Percentiles rank a stretch among this genome's conserved stretches.
These are phyloP conservation scores for Australoheros facetus DNA, from an alignment of 2,797 vertebrate species.

Conservation along the genomic window DNA sequence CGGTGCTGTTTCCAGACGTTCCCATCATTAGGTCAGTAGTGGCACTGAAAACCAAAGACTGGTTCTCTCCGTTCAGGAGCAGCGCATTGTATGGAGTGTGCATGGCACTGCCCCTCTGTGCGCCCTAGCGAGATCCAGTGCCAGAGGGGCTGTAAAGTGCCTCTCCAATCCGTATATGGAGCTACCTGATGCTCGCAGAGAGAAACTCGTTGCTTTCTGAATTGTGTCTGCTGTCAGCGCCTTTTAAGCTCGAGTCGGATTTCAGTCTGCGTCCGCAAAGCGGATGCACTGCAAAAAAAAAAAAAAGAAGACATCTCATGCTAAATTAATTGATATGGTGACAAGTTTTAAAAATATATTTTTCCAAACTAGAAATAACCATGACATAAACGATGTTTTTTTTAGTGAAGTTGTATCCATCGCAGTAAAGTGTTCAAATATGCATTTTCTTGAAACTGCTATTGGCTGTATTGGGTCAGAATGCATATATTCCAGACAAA, in stretches of 20 bases:
- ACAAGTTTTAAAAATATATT: background rate
- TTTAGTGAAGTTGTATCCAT: background rate
- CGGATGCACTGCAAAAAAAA: slow-evolving; percentile 51
- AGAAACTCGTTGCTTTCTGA: slow-evolving; percentile 30
- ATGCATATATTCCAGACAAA: background rate
- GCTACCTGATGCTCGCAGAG: slow-evolving; percentile 32
- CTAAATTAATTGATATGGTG: background rate
- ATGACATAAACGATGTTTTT: background rate
- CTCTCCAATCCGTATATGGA: slow-evolving; percentile 53
- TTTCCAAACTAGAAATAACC: background rate
- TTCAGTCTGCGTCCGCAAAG: slow-evolving; percentile 60
- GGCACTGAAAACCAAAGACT: slow-evolving; percentile 32
- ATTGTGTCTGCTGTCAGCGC: slow-evolving; percentile 25
- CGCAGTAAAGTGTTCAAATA: background rate
- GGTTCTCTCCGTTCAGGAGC: slow-evolving; percentile 55
- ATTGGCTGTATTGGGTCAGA: background rate
- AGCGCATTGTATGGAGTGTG: slow-evolving; percentile 58
- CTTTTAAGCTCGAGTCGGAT: slow-evolving; percentile 71
- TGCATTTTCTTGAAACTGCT: background rate
- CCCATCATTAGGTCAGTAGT: slow-evolving; percentile 46
- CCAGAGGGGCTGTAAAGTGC: slow-evolving; percentile 50
- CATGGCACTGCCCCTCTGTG: slow-evolving; percentile 70
- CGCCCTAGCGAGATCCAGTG: slow-evolving; percentile 39
- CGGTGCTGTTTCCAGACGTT: slow-evolving; percentile 53
- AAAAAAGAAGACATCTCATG: background rate